phyloP scores from a whole-genome alignment of 2,888 invertebrate genomes.

The Argynnis bischoffii region DNA sequence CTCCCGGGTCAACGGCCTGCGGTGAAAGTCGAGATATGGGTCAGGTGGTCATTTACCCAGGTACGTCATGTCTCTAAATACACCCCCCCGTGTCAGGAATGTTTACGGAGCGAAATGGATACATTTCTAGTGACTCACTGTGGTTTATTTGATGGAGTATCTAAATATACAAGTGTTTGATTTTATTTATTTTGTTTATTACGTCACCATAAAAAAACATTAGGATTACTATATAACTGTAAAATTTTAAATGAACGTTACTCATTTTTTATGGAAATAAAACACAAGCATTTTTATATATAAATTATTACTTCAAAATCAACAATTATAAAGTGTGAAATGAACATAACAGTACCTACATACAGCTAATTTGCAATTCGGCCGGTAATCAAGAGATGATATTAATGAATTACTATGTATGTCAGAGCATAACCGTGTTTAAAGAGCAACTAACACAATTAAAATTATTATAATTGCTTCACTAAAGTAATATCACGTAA shows the following conservation, averaged over 20 bases:
- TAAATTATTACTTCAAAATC: constrained; percentile 16
- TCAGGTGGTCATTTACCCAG: constrained; percentile 80
- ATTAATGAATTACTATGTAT: constrained; percentile 40
- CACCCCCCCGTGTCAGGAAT: constrained; percentile 27
- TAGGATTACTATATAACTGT: neutral
- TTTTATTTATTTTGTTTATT: neutral
- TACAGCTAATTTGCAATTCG: constrained; percentile 30
- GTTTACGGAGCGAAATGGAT: constrained; percentile 33
- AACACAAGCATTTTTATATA: neutral
- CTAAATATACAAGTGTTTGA: constrained; percentile 11
- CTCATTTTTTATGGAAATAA: neutral
- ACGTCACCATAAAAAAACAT: no score
- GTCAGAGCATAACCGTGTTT: constrained; percentile 41
- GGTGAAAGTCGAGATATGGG: constrained; percentile 79
- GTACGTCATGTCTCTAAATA: constrained; percentile 46
- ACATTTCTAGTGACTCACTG: constrained; percentile 28
- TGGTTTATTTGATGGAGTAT: constrained; percentile 18
- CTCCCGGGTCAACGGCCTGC: constrained; percentile 77
- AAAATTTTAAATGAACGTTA: neutral
- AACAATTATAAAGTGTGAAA: constrained; percentile 24
- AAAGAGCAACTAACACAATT: constrained; percentile 37
- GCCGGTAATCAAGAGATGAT: constrained; percentile 27
- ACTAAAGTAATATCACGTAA: constrained; percentile 33
- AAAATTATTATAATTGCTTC: constrained; percentile 17
- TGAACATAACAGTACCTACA: constrained; percentile 23